These are phyloP conservation scores for Coilia nasus DNA, from an alignment of 2,797 vertebrate genomes.

Conservation along the genomic window DNA sequence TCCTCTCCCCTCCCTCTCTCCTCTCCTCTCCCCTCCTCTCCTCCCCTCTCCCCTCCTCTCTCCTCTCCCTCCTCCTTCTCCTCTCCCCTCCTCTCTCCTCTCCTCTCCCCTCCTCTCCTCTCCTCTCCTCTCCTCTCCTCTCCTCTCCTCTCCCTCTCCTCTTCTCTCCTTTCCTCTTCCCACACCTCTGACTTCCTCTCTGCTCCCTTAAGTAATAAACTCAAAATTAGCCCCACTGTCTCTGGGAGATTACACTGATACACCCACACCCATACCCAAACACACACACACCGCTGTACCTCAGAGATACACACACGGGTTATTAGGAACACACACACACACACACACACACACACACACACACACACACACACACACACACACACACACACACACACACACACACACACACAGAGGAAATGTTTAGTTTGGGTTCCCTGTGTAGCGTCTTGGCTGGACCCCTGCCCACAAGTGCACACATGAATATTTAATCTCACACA, in stretches of 20 bases:
- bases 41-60: background rate
- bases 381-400: constrained; percentile 30
- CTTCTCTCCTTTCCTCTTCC: constrained; percentile 20
- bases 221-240: background rate
- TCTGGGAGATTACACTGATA: constrained; percentile 30
- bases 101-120: background rate
- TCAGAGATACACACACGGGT: constrained; percentile 32
- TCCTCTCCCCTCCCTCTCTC: background rate
- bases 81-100: background rate
- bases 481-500: constrained; percentile 73
- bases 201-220: constrained; percentile 28
- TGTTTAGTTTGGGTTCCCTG: constrained; percentile 64
- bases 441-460: constrained; percentile 55
- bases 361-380: constrained; percentile 18
- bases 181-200: constrained; percentile 21
- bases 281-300: constrained; percentile 11
- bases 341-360: constrained; percentile 50
- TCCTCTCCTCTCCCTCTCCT: background rate
- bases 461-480: constrained; percentile 67
- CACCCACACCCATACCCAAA: constrained; percentile 52
- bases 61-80: background rate
- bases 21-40: background rate
- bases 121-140: background rate
- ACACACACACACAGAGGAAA: constrained; percentile 46
- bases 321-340: constrained; percentile 66